These are phyloP conservation scores for Hetaerina americana DNA, from an alignment of 1,140 invertebrate species.

Conservation along the genomic window DNA sequence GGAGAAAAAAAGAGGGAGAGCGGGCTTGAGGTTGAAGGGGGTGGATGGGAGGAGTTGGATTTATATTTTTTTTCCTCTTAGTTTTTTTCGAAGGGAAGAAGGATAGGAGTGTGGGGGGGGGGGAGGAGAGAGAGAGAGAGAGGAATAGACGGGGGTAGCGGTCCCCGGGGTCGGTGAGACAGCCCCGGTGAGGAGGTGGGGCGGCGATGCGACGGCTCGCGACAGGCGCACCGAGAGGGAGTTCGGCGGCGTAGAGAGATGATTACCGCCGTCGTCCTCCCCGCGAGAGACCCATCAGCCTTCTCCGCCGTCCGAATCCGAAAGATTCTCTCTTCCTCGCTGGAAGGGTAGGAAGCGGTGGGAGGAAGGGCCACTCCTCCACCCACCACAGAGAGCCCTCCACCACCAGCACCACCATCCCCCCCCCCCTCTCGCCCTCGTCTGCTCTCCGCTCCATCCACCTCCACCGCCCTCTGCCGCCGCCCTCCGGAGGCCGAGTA, in stretches of 20 bases:
- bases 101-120: background rate
- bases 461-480: too few relatives aligned
- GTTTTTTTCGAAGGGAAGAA: background rate
- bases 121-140: background rate
- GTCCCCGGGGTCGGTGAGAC: background rate
- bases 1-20: too few relatives aligned
- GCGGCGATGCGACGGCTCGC: background rate
- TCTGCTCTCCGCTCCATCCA: background rate
- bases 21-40: background rate
- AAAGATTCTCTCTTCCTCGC: background rate
- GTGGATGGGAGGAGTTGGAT: background rate
- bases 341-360: background rate
- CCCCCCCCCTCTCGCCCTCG: background rate
- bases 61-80: background rate
- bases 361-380: background rate
- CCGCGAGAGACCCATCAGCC: background rate
- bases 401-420: too few relatives aligned
- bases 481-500: background rate
- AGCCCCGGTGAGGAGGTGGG: background rate
- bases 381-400: too few relatives aligned
- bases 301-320: background rate
- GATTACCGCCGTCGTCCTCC: too few relatives aligned
- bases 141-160: background rate
- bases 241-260: background rate
- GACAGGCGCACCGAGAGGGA: background rate